phyloP scores from a whole-genome alignment of 2,888 invertebrate genomes.

The Diarsia brunnea region DNA sequence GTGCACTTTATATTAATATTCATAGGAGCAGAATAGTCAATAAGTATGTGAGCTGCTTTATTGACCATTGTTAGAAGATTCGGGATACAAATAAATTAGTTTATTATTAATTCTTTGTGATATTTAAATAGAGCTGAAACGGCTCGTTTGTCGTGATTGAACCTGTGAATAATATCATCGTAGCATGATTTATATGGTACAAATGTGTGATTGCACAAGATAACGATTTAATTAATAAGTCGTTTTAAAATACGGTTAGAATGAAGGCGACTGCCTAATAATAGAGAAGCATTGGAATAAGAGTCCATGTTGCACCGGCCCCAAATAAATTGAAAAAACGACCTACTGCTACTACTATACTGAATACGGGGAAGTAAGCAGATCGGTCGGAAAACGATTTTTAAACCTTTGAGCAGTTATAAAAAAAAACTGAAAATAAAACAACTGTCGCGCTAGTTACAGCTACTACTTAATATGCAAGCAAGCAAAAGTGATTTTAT shows the following conservation, averaged over 20 bases:
- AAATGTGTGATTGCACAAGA: not conserved
- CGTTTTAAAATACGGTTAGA: not conserved
- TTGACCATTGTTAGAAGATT: slow-evolving; percentile 65
- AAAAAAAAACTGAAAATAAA: not conserved
- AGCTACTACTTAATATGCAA: not conserved
- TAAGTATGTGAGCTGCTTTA: slow-evolving; percentile 59
- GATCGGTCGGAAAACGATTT: not conserved
- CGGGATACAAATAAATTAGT: slow-evolving; percentile 55
- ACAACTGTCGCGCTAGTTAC: not conserved
- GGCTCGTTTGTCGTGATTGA: not conserved
- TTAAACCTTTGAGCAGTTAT: not conserved
- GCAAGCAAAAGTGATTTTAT: not conserved
- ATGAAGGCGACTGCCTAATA: not conserved
- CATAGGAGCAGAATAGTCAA: slow-evolving; percentile 61
- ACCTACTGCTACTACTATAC: not conserved
- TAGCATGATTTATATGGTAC: not conserved
- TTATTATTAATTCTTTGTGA: slow-evolving; percentile 41
- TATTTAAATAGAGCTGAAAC: slow-evolving; percentile 7
- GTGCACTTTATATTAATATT: slow-evolving; percentile 64
- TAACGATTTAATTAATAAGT: not conserved
- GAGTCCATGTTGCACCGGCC: not conserved
- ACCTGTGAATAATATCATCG: not conserved
- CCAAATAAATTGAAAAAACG: not conserved
- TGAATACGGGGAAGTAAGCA: not conserved
- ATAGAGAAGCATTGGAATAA: not conserved